Percentiles rank a stretch among this genome's conserved stretches.
These are phyloP conservation scores for Chrosomus eos DNA, from an alignment of 2,797 vertebrate species.

Conservation along the genomic window DNA sequence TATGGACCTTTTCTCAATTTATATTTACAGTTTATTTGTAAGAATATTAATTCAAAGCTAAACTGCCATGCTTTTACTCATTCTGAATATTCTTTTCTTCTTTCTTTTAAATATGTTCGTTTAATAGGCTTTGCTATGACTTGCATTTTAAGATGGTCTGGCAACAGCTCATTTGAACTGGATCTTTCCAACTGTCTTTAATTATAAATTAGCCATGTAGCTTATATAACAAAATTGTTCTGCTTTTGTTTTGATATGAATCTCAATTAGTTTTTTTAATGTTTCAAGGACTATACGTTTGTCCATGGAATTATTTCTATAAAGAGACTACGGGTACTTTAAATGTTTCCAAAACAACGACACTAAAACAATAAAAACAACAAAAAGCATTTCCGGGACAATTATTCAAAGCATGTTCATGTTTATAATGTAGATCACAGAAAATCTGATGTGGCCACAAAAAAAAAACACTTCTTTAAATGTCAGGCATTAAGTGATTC, in stretches of 20 bases:
- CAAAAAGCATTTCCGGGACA: not conserved
- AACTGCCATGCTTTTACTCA: not conserved
- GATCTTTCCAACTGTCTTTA: not conserved
- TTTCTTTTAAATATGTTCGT: not conserved
- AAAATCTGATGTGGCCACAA: not conserved
- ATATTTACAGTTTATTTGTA: not conserved
- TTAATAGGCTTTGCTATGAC: not conserved
- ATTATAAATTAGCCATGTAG: constrained; percentile 35
- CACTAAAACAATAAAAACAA: not conserved
- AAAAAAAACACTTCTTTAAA: not conserved
- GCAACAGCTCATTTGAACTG: not conserved
- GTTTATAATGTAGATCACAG: constrained; percentile 7
- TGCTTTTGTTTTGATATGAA: not conserved
- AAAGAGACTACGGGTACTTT: not conserved
- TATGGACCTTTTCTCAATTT: not conserved
- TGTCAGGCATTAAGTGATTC: constrained; percentile 6
- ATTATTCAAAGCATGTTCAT: not conserved
- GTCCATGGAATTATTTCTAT: not conserved
- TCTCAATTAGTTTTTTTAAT: not conserved
- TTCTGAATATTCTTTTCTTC: not conserved
- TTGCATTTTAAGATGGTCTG: constrained; percentile 18
- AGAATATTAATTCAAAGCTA: not conserved
- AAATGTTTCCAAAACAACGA: not conserved
- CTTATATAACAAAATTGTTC: not conserved
- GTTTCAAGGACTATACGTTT: not conserved